Conservation (phyloP, 2,888 invertebrate genomes). For the Conistra vaccinii region DNA sequence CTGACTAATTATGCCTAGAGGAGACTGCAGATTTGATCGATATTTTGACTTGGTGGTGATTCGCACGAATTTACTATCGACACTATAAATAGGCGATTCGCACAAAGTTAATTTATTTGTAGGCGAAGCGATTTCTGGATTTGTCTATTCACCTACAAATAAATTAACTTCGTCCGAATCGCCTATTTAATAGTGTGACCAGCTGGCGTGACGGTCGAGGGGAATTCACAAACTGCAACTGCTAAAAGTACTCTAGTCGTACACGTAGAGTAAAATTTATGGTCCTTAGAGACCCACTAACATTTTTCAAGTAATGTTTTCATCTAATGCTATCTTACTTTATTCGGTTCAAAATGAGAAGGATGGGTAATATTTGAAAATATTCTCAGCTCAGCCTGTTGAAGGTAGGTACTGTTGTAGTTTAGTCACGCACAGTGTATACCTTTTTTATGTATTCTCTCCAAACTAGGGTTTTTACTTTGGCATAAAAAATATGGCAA, state of each 20-base stretch:
- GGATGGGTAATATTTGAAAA: too few species aligned
- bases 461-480: background rate
- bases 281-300: background rate
- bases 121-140: too few species aligned
- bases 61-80: too few species aligned
- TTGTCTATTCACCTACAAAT: too few species aligned
- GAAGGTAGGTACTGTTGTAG: background rate
- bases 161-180: too few species aligned
- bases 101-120: too few species aligned
- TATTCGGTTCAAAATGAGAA: background rate
- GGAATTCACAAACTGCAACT: too few species aligned
- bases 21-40: conserved; percentile 23
- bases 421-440: background rate
- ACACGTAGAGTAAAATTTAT: background rate
- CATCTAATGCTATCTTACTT: too few species aligned
- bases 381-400: background rate
- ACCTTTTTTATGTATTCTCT: background rate
- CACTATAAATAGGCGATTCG: too few species aligned
- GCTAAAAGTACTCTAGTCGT: background rate
- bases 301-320: background rate
- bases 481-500: too few species aligned
- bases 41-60: background rate
- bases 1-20: conserved; percentile 19
- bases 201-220: too few species aligned
- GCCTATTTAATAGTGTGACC: too few species aligned